Conservation (phyloP, 2,888 invertebrate species). For the Muscina levida region DNA sequence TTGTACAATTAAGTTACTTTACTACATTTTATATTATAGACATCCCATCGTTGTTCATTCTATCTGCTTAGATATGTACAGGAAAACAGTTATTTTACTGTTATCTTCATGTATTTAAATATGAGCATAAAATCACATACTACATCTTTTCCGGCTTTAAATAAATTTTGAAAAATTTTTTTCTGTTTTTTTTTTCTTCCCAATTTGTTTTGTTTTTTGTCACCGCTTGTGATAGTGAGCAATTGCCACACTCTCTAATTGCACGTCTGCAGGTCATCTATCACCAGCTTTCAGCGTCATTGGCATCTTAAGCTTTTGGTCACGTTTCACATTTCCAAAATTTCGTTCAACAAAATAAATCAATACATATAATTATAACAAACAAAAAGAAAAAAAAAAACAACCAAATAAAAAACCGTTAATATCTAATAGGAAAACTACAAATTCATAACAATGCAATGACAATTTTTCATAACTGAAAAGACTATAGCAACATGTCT, state of each 20-base stretch:
- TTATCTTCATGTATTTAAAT: no score
- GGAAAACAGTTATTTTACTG: no score
- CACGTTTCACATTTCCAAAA: conserved; percentile 19
- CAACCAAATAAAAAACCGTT: neutral
- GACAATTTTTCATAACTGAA: conserved; percentile 13
- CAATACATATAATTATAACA: conserved; percentile 34
- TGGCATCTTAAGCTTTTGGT: conserved; percentile 31
- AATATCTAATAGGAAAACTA: conserved; percentile 12
- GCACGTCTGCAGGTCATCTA: conserved; percentile 23
- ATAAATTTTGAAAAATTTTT: no score
- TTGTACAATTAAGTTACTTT: no score
- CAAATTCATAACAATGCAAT: conserved; percentile 14
- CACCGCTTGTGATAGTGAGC: neutral
- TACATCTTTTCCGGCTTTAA: no score
- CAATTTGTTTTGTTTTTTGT: neutral
- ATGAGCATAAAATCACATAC: no score
- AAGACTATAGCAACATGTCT: neutral
- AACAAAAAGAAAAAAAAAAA: neutral
- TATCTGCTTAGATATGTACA: no score
- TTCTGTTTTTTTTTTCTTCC: neutral
- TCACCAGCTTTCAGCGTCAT: conserved; percentile 23
- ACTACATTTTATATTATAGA: no score
- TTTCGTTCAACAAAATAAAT: neutral
- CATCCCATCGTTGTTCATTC: no score
- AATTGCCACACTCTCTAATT: conserved; percentile 6